Evolutionary conservation across 2,888 invertebrate species (phyloP).

Genomic region (Trissolcus brochymenae): DNA sequence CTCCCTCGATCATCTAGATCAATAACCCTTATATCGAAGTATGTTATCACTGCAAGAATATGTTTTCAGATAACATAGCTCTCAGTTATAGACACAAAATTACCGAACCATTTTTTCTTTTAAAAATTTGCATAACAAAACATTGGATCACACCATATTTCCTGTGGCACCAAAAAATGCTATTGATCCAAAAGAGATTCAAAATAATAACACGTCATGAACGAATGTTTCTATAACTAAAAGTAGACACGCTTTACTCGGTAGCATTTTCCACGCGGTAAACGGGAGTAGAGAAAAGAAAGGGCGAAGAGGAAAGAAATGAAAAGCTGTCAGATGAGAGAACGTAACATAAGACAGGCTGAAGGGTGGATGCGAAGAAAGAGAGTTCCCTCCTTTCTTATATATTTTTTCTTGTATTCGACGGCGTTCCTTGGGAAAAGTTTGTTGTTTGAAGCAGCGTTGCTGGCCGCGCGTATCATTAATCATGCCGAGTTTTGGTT

Average conservation of each 20-base stretch:
- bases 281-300: constrained; percentile 55
- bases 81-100: no score
- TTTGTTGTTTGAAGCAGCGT: constrained; percentile 81
- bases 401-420: constrained; percentile 74
- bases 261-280: constrained; percentile 50
- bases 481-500: constrained; percentile 79
- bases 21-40: no score
- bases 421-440: constrained; percentile 80
- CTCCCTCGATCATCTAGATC: no score
- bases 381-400: constrained; percentile 75
- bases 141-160: neutral
- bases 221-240: constrained; percentile 34
- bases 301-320: constrained; percentile 68
- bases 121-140: constrained; percentile 1
- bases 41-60: no score
- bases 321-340: constrained; percentile 71
- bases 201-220: constrained; percentile 25
- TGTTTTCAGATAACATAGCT: no score
- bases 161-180: neutral
- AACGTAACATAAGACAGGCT: constrained; percentile 72
- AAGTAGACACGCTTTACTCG: constrained; percentile 30
- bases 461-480: constrained; percentile 78
- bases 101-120: neutral
- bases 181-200: neutral
- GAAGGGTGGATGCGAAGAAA: constrained; percentile 77